Evolutionary conservation across 2,797 vertebrate species (phyloP).

Genomic region (Tragelaphus eurycerus): DNA sequence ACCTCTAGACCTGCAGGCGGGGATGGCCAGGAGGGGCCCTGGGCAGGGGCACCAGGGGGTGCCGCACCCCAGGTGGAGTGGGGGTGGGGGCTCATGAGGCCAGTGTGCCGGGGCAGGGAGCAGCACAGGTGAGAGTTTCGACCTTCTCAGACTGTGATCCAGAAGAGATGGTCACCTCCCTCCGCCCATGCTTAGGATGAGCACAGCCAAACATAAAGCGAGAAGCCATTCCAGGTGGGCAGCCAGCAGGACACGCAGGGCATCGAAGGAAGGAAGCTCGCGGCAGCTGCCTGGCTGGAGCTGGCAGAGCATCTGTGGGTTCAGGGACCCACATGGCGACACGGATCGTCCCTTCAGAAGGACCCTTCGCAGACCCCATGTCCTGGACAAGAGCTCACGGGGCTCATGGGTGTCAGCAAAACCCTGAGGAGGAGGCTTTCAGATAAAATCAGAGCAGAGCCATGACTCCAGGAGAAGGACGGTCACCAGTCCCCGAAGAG

Average conservation of each 20-base stretch:
- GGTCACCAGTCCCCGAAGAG: fast-evolving
- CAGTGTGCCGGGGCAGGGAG: fast-evolving
- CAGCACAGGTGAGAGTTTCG: too few relatives aligned
- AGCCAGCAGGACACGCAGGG: fast-evolving
- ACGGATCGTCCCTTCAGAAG: fast-evolving
- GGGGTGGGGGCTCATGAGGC: fast-evolving
- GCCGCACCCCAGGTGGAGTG: neutral
- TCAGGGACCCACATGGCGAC: fast-evolving
- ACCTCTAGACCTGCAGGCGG: neutral
- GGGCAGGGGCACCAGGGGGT: fast-evolving
- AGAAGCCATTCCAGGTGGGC: neutral
- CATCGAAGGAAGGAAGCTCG: neutral
- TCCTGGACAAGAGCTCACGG: neutral
- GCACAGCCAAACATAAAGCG: neutral
- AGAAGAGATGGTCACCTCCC: too few relatives aligned
- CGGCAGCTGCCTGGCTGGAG: neutral
- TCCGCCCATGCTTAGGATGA: neutral
- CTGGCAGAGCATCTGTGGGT: neutral
- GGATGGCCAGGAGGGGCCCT: neutral
- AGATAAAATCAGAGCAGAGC: neutral
- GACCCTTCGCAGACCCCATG: fast-evolving
- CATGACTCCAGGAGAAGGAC: neutral
- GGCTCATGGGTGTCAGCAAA: fast-evolving
- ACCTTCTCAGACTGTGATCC: neutral
- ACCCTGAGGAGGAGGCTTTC: fast-evolving